Evolutionary conservation across 2,888 invertebrate species (phyloP), one percentile per base, ranked within the genome.

Genomic region (Acheta domesticus): DNA sequence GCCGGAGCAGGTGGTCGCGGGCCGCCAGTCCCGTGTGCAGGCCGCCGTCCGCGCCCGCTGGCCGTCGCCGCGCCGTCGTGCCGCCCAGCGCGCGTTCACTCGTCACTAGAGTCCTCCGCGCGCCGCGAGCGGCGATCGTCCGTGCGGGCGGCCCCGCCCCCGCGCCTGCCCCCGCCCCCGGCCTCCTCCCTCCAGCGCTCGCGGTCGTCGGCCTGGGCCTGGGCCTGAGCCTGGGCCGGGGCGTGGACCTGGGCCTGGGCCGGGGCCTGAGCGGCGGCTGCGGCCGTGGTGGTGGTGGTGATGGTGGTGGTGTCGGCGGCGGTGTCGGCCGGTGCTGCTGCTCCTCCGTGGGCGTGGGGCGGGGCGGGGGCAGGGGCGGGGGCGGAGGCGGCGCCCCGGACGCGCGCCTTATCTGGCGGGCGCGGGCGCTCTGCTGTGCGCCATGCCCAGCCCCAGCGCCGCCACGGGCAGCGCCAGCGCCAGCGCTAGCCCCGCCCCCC

Each of bases 341-440:
- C 62, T 62, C 16, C 62, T 62, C 62, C 16, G 14, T 14, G n/a
- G 16, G 62, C 62, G 16, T 12, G 62, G 5, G 62, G 62, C 8
- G 62, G 62, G 62, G 62, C 62, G 62, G 8, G 62, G 16, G 62
- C 62, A 5, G 62, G 62, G 62, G 16, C 16, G 16, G 62, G n/a
- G 62, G 62, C 16, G 16, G 62, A 19, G 62, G 62, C 62, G 62
- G n/a, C 62, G 62, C 62, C 62, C 62, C 62, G 11, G 62, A 14
- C 62, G 62, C 62, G 62, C 62, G 62, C 62, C 62, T 62, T 62
- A 62, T 62, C 62, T 62, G 62, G 16, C 62, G 14, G 62, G 62
- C 16, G n/a, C 16, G 16, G 62, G 62, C n/a, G 62, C 62, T 62
- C 16, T 62, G 62, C n/a, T n/a, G 16, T 5, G 16, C 16, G 62